These are phyloP conservation scores for Tridacna crocea DNA, from an alignment of 2,888 invertebrate species.

Conservation along the genomic window DNA sequence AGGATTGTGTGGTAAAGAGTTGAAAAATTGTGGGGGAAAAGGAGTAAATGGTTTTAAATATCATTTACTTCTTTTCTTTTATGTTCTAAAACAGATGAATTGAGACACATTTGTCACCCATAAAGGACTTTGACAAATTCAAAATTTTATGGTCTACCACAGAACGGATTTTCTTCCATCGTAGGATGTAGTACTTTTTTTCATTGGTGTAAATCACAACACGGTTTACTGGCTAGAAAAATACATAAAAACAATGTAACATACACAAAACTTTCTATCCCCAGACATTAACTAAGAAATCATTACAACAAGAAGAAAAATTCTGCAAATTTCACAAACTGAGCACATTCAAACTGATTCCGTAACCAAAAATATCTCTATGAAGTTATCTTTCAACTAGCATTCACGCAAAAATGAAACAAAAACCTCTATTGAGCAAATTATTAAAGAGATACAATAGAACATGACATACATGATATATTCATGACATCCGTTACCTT, in stretches of 20 bases:
- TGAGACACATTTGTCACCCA: too few relatives aligned
- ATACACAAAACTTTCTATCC: slow-evolving; percentile 20
- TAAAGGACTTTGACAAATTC: too few relatives aligned
- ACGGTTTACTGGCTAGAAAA: slow-evolving; percentile 11
- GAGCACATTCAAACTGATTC: slow-evolving; percentile 12
- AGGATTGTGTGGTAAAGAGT: too few relatives aligned
- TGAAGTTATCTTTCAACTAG: background rate
- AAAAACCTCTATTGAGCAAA: slow-evolving; percentile 16
- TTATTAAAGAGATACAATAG: slow-evolving; percentile 4
- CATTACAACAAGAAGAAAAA: too few relatives aligned
- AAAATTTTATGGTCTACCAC: too few relatives aligned
- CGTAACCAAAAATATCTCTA: slow-evolving; percentile 13
- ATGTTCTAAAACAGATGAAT: too few relatives aligned
- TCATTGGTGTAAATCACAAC: background rate
- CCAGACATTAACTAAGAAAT: slow-evolving; percentile 1
- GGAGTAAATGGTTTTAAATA: too few relatives aligned
- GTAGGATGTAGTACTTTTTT: background rate
- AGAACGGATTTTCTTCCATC: too few relatives aligned
- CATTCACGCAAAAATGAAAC: background rate
- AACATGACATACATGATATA: background rate
- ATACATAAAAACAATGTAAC: slow-evolving; percentile 3
- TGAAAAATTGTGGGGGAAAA: too few relatives aligned
- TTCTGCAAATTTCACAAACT: background rate
- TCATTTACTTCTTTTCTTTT: too few relatives aligned
- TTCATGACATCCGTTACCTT: too few relatives aligned